Conservation (phyloP, 35 echinoderm and acorn worm genomes). For the Patiria miniata region DNA sequence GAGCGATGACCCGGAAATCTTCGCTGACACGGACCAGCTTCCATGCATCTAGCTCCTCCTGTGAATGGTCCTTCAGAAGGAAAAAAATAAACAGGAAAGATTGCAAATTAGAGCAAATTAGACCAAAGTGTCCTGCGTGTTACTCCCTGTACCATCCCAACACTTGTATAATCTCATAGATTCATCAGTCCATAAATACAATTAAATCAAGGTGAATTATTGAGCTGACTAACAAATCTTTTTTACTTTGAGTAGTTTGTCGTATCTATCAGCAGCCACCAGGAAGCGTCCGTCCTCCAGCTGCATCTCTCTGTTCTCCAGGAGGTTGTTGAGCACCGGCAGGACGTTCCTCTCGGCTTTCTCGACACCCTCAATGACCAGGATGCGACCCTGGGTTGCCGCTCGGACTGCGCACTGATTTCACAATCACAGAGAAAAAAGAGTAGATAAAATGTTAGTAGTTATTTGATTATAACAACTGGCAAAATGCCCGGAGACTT, state of each 20-base stretch:
- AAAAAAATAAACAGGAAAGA: no score
- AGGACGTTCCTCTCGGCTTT: slow-evolving; percentile 96
- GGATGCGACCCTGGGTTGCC: slow-evolving; percentile 79
- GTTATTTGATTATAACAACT: neutral
- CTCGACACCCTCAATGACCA: slow-evolving; percentile 92
- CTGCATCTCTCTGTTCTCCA: slow-evolving; percentile 98
- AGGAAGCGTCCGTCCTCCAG: slow-evolving; percentile 93
- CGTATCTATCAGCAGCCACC: slow-evolving; percentile 89
- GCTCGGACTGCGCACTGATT: slow-evolving; percentile 93
- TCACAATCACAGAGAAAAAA: neutral
- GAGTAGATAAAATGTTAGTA: no score
- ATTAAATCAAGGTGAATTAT: no score
- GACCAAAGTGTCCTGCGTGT: no score
- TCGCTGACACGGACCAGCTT: slow-evolving; percentile 89
- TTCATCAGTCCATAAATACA: no score
- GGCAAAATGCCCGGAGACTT: neutral
- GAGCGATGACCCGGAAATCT: slow-evolving; percentile 95
- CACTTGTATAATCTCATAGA: no score
- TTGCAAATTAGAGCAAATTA: no score
- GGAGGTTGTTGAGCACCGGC: slow-evolving; percentile 90
- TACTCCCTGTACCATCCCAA: no score
- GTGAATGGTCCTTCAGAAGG: slow-evolving; percentile 74
- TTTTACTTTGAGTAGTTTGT: slow-evolving; percentile 84
- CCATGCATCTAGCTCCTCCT: slow-evolving; percentile 89
- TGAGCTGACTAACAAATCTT: neutral